Evolutionary conservation across 1,140 invertebrate species (phyloP), one percentile per base, ranked within the genome.

Genomic region (Belonocnema kinseyi): DNA sequence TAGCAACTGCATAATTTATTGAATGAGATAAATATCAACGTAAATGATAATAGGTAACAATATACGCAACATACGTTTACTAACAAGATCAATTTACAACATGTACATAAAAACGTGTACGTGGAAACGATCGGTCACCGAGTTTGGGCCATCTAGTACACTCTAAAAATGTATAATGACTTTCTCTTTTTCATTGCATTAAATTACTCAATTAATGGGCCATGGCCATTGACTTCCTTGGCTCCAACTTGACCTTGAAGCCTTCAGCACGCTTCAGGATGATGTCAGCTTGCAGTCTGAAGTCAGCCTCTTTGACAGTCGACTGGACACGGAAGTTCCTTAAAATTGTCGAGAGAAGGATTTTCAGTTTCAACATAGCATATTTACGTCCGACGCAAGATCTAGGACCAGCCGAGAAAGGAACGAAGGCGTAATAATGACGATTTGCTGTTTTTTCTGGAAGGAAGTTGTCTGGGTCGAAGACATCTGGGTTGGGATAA

Each of bases 331-430:
- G 94, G 92, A 95, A 99, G 85, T 97, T 96, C 50, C 97, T 93
- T 72, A 99, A 91, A 50, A 99, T 94, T 17, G 96, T 97, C 0
- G 97, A 95, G 8, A 99, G 91, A 1, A 98, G 90, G n/a, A 97
- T 94, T 89, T 98, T 98, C 76, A 96, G 92, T 87, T 98, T 97
- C 66, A 97, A 91, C 91, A 97, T 93, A 1, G 97, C 97, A 90
- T 98, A 98, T 90, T 96, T 97, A 73, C 96, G 96, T 75, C 96
- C 96, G 26, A 97, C 96, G 90, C 96, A 97, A 81, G 96, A 97
- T 79, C 96, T 93, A 0, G 95, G 95, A 58, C 96, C 96, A 74
- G 96, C 96, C 4, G 95, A 96, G 92, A 98, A 98, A 3, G 97
- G 97, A 33, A 97, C 94, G 86, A 94, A 97, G 12, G 96, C 94